Evolutionary conservation across 2,113 vertebrate genomes (phyloP).

Genomic region (Symphodus melops): DNA sequence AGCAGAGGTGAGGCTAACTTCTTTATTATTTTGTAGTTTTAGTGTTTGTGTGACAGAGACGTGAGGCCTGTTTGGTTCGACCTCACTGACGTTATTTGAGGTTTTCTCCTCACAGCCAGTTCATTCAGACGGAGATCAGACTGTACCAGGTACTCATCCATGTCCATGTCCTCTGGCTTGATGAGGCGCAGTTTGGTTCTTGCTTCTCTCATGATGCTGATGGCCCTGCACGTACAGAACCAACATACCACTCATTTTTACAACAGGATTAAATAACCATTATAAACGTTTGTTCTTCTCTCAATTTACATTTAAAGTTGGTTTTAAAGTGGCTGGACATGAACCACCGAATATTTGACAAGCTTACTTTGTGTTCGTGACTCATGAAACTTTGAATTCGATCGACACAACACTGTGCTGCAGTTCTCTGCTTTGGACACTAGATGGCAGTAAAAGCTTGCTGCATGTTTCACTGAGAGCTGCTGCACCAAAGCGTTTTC

Average conservation of each 20-base stretch:
- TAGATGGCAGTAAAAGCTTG: conserved; percentile 43
- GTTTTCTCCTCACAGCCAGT: background rate
- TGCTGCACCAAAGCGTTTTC: background rate
- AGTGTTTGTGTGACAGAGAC: no score
- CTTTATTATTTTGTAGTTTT: no score
- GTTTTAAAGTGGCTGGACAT: no score
- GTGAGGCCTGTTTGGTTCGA: no score
- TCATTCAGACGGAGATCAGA: background rate
- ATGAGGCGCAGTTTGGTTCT: conserved; percentile 92
- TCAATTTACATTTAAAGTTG: no score
- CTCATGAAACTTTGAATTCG: no score
- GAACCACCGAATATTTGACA: no score
- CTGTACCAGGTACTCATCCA: conserved; percentile 94
- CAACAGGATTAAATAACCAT: no score
- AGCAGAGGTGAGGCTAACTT: no score
- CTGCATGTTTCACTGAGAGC: background rate
- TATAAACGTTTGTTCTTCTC: no score
- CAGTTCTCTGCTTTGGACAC: conserved; percentile 43
- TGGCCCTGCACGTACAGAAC: conserved; percentile 83
- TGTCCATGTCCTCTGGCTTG: conserved; percentile 93
- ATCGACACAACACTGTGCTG: background rate
- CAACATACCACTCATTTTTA: background rate
- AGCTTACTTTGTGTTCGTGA: no score
- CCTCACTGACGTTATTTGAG: no score
- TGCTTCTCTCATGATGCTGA: conserved; percentile 97